Evolutionary conservation across 2,797 vertebrate species (phyloP), one percentile per base, ranked within the genome.

Genomic region (Poeciliopsis gracilis): DNA sequence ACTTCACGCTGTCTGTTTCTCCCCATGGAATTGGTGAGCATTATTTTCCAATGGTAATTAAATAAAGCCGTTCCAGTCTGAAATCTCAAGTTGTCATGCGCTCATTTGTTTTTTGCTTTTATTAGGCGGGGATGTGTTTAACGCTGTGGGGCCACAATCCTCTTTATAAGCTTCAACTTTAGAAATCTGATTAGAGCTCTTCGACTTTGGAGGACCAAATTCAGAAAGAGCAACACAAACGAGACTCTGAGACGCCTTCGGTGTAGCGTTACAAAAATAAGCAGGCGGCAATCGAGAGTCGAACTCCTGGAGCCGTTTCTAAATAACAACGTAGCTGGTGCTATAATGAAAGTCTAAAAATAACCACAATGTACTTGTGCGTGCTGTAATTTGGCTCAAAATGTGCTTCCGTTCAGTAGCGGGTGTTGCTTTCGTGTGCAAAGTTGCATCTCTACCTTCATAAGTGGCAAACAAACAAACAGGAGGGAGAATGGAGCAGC

Each of bases 31-130:
- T 91, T 87, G 78, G 78, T 80, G 81, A 87, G 85, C 75, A 79
- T 78, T 76, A 86, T 84, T 90, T 86, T 81, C 66, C 78, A 81
- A 77, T 80, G 86, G 82, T 90, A 90, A 92, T 92, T 92, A 92
- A 88, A 90, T 87, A 84, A 87, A 83, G 51, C 80, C 67, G 79
- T 72, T 78, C 77, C 76, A 80, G 75, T 88, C 88, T 80, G 80
- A 49, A 86, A 90, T 84, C 87, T 80, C 75, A 81, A 89, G 76
- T 82, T 88, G 49, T 79, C 45, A 38, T 74, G 82, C 80, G 69
- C 77, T 81, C 9, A 28, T 38, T 80, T 70, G 66, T 63, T 72
- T 61, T 53, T 63, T 30, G 3, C 63, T 75, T 90, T 90, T 90
- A 88, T 88, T 81, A 81, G 86, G 72, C 67, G 82, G 76, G 41